phyloP scores from a whole-genome alignment of 1,140 invertebrate genomes.

The Drosophila sp. region DNA sequence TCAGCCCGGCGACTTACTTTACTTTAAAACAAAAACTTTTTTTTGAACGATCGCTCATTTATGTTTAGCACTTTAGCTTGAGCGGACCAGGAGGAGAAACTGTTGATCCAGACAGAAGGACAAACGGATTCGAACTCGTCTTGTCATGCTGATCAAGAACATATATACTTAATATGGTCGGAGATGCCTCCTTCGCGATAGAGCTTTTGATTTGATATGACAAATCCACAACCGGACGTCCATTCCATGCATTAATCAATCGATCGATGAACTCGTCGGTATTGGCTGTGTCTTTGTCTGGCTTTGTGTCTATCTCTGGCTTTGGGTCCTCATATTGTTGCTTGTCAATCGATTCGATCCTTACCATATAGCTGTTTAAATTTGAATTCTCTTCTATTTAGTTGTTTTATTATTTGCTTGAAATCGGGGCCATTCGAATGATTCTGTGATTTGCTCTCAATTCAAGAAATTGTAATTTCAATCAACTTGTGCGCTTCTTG shows the following conservation, averaged over 20 bases:
- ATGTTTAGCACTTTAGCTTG: too few species aligned
- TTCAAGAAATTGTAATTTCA: slow-evolving; percentile 25
- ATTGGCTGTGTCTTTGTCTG: too few species aligned
- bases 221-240: neutral
- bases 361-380: slow-evolving; percentile 9
- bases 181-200: too few species aligned
- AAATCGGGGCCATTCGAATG: neutral
- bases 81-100: too few species aligned
- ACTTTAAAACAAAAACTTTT: neutral
- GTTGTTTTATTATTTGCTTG: neutral
- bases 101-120: too few species aligned
- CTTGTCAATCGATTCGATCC: slow-evolving; percentile 57
- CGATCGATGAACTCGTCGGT: slow-evolving; percentile 52
- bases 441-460: slow-evolving; percentile 24
- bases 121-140: too few species aligned
- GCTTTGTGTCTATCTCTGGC: neutral
- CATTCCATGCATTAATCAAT: neutral
- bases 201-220: neutral
- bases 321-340: neutral
- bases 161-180: too few species aligned
- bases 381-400: slow-evolving; percentile 8
- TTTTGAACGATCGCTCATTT: too few species aligned
- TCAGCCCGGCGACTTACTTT: too few species aligned
- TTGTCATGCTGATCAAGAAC: too few species aligned
- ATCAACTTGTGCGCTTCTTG: slow-evolving; percentile 70